phyloP scores from a whole-genome alignment of 2,888 invertebrate species.

The Gerris lacustris region DNA sequence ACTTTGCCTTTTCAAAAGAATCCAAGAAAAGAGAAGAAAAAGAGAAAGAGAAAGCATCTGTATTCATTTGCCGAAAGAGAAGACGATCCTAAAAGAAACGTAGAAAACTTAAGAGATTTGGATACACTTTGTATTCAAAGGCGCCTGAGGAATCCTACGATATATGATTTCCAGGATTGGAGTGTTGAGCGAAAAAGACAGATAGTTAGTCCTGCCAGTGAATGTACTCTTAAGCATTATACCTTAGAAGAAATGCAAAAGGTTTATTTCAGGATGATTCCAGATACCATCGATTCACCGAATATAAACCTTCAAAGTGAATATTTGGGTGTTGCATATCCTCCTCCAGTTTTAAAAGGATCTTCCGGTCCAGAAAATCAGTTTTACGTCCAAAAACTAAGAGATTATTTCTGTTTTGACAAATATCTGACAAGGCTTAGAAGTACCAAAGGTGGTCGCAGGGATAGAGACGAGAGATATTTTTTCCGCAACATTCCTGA shows the following conservation, averaged over 20 bases:
- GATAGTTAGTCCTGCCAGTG: background rate
- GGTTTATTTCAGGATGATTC: background rate
- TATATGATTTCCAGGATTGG: background rate
- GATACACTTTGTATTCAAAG: too few relatives aligned
- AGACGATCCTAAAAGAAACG: too few relatives aligned
- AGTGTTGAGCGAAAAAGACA: background rate
- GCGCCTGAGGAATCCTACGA: too few relatives aligned
- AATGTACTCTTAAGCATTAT: background rate
- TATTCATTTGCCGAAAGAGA: too few relatives aligned
- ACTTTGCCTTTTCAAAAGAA: background rate
- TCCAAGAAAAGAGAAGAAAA: background rate
- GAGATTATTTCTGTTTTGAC: background rate
- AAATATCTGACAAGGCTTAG: background rate
- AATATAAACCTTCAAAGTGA: background rate
- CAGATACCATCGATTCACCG: background rate
- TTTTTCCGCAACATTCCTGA: too few relatives aligned
- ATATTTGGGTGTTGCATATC: background rate
- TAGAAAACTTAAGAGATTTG: too few relatives aligned
- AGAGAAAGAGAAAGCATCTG: background rate
- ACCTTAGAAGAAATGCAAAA: background rate
- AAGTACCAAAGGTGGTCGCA: too few relatives aligned
- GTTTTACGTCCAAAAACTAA: background rate
- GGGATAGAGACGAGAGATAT: too few relatives aligned
- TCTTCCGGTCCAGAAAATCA: background rate
- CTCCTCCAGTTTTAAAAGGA: background rate